These are phyloP conservation scores for Xylocopa sonorina DNA, from an alignment of 1,140 invertebrate species.

Conservation along the genomic window DNA sequence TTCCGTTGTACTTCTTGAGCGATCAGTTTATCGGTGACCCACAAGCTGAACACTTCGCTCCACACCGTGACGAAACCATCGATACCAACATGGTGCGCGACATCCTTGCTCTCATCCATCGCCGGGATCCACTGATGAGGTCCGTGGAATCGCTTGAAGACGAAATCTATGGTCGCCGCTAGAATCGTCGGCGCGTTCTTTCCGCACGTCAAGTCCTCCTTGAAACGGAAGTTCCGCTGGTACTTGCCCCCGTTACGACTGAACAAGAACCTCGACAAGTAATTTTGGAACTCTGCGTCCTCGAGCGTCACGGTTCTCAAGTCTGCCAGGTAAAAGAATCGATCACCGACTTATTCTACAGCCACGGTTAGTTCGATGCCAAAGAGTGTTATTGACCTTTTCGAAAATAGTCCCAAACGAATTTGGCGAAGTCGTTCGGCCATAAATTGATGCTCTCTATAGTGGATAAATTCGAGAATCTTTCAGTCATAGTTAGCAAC, in stretches of 20 bases:
- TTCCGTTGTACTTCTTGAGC: constrained; percentile 90
- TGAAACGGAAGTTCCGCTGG: constrained; percentile 87
- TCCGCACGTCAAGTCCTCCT: constrained; percentile 84
- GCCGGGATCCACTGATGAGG: constrained; percentile 88
- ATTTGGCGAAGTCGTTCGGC: constrained; percentile 85
- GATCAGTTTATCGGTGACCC: constrained; percentile 91
- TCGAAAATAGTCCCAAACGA: constrained; percentile 81
- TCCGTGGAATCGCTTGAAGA: constrained; percentile 83
- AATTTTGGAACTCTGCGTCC: constrained; percentile 83
- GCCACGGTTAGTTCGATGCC: not conserved
- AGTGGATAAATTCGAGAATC: constrained; percentile 81
- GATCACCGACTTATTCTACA: not conserved
- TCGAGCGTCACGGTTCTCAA: constrained; percentile 71
- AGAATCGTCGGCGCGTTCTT: constrained; percentile 82
- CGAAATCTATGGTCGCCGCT: constrained; percentile 85
- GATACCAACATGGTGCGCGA: constrained; percentile 83
- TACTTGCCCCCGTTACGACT: constrained; percentile 87
- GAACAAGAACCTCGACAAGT: constrained; percentile 87
- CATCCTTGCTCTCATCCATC: constrained; percentile 85
- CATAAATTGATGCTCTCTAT: constrained; percentile 84
- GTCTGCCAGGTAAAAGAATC: constrained; percentile 60
- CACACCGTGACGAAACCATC: constrained; percentile 85
- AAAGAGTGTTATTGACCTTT: constrained; percentile 72
- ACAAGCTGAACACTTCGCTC: constrained; percentile 87
- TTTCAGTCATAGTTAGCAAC: constrained; percentile 83